Evolutionary conservation across 2,113 vertebrate genomes (phyloP).

Genomic region (Entomyzon cyanotis): DNA sequence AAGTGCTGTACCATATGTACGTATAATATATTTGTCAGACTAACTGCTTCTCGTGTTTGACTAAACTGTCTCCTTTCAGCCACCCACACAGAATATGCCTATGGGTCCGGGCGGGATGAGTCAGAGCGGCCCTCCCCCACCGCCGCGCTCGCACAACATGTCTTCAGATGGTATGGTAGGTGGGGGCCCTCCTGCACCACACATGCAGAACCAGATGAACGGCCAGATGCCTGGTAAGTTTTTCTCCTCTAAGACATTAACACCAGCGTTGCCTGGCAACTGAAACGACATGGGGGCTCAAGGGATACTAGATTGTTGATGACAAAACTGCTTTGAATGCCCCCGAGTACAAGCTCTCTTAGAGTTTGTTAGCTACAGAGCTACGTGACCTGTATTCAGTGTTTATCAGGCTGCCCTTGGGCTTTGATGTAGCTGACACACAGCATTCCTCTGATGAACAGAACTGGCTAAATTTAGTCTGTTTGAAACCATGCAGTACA

Average conservation of each 20-base stretch:
- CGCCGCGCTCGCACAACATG: slow-evolving; percentile 94
- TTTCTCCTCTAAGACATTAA: slow-evolving; percentile 80
- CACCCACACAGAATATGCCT: slow-evolving; percentile 96
- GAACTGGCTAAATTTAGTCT: slow-evolving; percentile 86
- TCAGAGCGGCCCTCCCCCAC: slow-evolving; percentile 90
- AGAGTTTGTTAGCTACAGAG: slow-evolving; percentile 83
- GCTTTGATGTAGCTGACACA: slow-evolving; percentile 84
- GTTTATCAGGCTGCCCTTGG: slow-evolving; percentile 83
- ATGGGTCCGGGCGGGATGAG: slow-evolving; percentile 96
- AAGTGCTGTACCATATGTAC: slow-evolving; percentile 49
- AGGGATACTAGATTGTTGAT: slow-evolving; percentile 87
- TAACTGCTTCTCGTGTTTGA: slow-evolving; percentile 71
- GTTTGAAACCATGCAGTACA: slow-evolving; percentile 76
- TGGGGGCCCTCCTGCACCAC: slow-evolving; percentile 90
- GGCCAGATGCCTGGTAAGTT: slow-evolving; percentile 99
- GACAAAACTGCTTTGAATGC: slow-evolving; percentile 87
- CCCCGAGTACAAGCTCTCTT: slow-evolving; percentile 79
- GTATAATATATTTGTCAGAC: slow-evolving; percentile 60
- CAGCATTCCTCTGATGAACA: slow-evolving; percentile 83
- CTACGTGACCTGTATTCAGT: slow-evolving; percentile 88
- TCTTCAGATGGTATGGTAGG: slow-evolving; percentile 94
- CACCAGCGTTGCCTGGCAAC: slow-evolving; percentile 91
- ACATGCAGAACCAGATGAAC: slow-evolving; percentile 99
- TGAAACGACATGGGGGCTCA: slow-evolving; percentile 80
- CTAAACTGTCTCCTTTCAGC: slow-evolving; percentile 83